Evolutionary conservation across 2,113 vertebrate genomes (phyloP), one percentile per base, ranked within the genome.

Genomic region (Nesospiza acunhae): DNA sequence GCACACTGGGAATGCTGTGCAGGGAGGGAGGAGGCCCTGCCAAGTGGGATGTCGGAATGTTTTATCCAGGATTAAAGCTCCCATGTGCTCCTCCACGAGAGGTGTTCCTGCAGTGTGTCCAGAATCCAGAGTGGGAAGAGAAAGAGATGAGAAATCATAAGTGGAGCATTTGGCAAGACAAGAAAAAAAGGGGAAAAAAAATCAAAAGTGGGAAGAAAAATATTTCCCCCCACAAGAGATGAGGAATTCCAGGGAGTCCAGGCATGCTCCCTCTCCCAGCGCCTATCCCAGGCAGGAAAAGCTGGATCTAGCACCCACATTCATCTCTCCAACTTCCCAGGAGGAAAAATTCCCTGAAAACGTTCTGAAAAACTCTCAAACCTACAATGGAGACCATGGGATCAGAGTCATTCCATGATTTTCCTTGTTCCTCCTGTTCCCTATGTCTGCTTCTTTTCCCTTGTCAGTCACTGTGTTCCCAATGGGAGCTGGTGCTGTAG

Each of bases 71-170:
- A 73, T 20, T 13, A 46, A 55, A 69, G 3, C 7, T 87, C 19
- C n/a, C n/a, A 12, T 0, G 0, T 46, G 14, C 9, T 67, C 12
- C 41, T 69, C 60, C 41, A 11, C 13, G 31, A 13, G 23, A 47
- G 2, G 0, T 2, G 6, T 19, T 82, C 84, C 26, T 41, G 52
- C 13, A 30, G 33, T 1, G 7, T 11, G 21, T 59, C 31, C 16
- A 20, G 53, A n/a, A 5, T 44, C 9, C 1, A 0, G 24, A 47
- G 4, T 3, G 17, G 52, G 31, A 92, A 35, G 3, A 81, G 5
- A 13, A 74, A 27, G 42, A 49, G 7, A 50, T n/a, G 21, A 33
- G 5, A 56, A 56, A 14, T 56, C 53, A 9, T 13, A 56, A 33
- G 12, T 21, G 53, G 19, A 56, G 12, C 53, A 33, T 56, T 55